Evolutionary conservation across 2,888 invertebrate species (phyloP).

Genomic region (Arctia plantaginis): DNA sequence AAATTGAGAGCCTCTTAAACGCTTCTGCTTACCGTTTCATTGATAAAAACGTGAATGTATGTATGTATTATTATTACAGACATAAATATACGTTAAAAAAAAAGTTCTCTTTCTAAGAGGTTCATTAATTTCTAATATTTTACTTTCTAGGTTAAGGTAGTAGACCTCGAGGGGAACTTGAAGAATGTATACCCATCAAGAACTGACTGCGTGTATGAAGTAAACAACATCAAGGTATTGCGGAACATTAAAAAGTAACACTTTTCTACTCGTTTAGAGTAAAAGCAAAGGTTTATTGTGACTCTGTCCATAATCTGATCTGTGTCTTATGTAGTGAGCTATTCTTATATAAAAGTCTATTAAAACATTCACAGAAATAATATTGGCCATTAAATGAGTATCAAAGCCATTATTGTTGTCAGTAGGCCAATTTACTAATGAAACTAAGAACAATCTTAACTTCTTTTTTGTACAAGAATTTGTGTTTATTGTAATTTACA

Average conservation of each 20-base stretch:
- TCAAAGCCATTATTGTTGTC: not conserved
- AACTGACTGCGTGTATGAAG: slow-evolving; percentile 88
- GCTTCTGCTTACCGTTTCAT: too few relatives aligned
- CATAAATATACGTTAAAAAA: not conserved
- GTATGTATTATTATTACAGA: too few relatives aligned
- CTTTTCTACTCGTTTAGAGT: not conserved
- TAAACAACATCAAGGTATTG: slow-evolving; percentile 72
- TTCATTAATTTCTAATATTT: not conserved
- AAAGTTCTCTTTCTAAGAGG: not conserved
- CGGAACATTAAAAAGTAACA: slow-evolving; percentile 68
- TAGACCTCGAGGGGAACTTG: slow-evolving; percentile 89
- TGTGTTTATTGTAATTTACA: not conserved
- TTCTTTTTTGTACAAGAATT: not conserved
- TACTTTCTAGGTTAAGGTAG: slow-evolving; percentile 88
- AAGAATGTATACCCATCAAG: slow-evolving; percentile 93
- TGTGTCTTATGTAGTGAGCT: not conserved
- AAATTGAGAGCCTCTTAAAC: too few relatives aligned
- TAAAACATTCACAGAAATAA: not conserved
- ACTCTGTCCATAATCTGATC: not conserved
- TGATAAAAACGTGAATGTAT: too few relatives aligned
- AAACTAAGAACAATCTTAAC: not conserved
- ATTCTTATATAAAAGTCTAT: not conserved
- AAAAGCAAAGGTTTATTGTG: not conserved
- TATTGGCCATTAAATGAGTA: not conserved
- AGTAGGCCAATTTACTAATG: not conserved